Conservation (phyloP, 2,888 invertebrate genomes). For the Hypena proboscidalis region DNA sequence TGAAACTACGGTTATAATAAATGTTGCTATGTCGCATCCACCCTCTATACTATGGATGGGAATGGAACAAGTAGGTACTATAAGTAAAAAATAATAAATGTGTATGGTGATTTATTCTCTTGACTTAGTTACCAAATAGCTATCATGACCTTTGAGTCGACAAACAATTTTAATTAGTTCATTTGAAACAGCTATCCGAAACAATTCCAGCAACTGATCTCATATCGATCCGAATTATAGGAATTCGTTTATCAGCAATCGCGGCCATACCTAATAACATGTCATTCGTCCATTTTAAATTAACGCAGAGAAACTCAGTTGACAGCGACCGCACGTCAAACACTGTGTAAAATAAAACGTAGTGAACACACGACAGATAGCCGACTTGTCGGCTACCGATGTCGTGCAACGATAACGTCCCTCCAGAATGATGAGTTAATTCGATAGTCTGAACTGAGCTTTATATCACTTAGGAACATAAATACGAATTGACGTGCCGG, state of each 20-base stretch:
- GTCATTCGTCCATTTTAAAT: conserved; percentile 33
- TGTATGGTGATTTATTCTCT: no score
- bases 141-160: background rate
- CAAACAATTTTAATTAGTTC: no score
- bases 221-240: conserved; percentile 11
- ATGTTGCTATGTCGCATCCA: no score
- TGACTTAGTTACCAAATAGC: no score
- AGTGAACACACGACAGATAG: conserved; percentile 57
- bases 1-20: no score
- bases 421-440: conserved; percentile 72
- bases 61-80: no score
- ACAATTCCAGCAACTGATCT: no score
- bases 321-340: conserved; percentile 51
- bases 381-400: conserved; percentile 65
- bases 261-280: conserved; percentile 26
- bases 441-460: conserved; percentile 69
- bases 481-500: conserved; percentile 60
- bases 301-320: conserved; percentile 29
- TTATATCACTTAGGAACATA: conserved; percentile 59
- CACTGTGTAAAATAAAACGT: conserved; percentile 58
- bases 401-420: conserved; percentile 68
- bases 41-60: no score
- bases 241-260: conserved; percentile 20
- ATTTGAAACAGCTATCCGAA: no score
- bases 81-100: no score